A percentile compares a stretch with the other conserved stretches of the same genome.
Evolutionary conservation across 1,140 invertebrate species (phyloP).

Genomic region (Tetramorium parvispinum): DNA sequence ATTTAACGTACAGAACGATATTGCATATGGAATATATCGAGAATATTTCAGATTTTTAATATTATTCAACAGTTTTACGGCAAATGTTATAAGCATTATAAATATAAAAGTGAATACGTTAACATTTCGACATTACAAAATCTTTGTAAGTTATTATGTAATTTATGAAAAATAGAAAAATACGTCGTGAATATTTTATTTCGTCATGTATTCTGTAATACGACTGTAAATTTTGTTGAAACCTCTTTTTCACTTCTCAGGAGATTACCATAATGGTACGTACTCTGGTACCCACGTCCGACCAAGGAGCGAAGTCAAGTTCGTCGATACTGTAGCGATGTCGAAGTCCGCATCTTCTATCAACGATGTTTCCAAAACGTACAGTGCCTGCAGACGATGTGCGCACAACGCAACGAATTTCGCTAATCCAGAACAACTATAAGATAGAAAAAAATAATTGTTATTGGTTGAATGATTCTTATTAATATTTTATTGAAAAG

Average conservation of each 20-base stretch:
- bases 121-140: not conserved
- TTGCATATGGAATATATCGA: not conserved
- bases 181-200: constrained; percentile 20
- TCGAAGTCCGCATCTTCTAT: constrained; percentile 13
- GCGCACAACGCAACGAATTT: constrained; percentile 10
- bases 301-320: constrained; percentile 3
- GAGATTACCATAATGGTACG: constrained; percentile 17
- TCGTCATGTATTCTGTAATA: not conserved
- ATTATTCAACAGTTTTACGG: not conserved
- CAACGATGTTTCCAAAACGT: constrained; percentile 12
- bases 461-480: not conserved
- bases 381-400: constrained; percentile 12
- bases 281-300: not conserved
- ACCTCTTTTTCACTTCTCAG: constrained; percentile 25
- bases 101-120: constrained; percentile 20
- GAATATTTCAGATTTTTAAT: not conserved
- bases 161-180: constrained; percentile 27
- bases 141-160: constrained; percentile 27
- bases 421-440: constrained; percentile 21
- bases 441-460: not conserved
- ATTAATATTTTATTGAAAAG: not conserved
- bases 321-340: not conserved
- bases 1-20: not conserved
- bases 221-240: not conserved
- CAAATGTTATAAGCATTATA: constrained; percentile 3